Evolutionary conservation across 1,140 invertebrate genomes (phyloP).

Genomic region (Heliconius congener): DNA sequence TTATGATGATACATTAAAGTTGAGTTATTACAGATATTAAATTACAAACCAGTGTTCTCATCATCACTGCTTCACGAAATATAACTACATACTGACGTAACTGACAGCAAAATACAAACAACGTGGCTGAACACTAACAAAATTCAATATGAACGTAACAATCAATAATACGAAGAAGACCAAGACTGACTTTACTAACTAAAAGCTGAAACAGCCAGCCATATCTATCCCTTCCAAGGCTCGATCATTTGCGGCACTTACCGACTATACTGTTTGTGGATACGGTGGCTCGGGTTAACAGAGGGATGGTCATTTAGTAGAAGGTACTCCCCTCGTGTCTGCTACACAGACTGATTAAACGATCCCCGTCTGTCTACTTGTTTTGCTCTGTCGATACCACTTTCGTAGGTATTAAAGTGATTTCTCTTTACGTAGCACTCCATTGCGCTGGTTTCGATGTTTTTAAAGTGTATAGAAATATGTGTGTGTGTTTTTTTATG

Average conservation of each 20-base stretch:
- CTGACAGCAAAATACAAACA: no score
- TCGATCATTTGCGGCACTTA: constrained; percentile 61
- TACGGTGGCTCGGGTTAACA: constrained; percentile 74
- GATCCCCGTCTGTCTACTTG: constrained; percentile 66
- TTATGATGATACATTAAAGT: no score
- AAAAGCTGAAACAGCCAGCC: constrained; percentile 14
- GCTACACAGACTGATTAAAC: constrained; percentile 75
- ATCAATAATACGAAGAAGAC: no score
- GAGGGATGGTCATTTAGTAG: constrained; percentile 78
- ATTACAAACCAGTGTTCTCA: not conserved
- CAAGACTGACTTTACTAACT: no score
- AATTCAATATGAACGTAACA: no score
- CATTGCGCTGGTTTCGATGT: constrained; percentile 21
- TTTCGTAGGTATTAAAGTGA: constrained; percentile 52
- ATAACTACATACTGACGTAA: no score
- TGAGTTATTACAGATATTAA: not conserved
- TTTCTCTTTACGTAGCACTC: constrained; percentile 46
- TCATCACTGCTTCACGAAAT: no score
- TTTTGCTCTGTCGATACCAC: constrained; percentile 62
- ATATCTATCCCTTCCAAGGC: constrained; percentile 42
- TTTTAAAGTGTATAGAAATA: not conserved
- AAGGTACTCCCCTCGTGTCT: constrained; percentile 65
- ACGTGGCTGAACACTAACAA: no score
- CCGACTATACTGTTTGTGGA: constrained; percentile 75
- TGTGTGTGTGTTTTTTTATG: not conserved